Evolutionary conservation across 1,140 invertebrate species (phyloP), one percentile per base, ranked within the genome.

Genomic region (Augochlora pura): DNA sequence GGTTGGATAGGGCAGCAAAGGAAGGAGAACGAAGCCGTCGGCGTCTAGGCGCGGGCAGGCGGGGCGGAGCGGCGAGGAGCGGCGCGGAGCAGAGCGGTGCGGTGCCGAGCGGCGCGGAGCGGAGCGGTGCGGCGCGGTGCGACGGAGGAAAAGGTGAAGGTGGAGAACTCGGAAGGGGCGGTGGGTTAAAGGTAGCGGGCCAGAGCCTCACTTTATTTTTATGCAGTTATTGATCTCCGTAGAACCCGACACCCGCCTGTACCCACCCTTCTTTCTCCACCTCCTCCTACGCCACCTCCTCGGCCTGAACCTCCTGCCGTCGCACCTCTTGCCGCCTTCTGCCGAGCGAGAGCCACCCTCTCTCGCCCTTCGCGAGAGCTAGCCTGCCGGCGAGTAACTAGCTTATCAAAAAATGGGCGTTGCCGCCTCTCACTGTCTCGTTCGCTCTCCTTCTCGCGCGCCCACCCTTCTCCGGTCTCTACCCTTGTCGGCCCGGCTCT

Each of bases 361-460:
- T 85, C 84, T 77, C 82, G 83, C 86, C 87, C 84, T 81, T 87
- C 80, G 85, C 85, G 87, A 86, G 85, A 84, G 88, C 87, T 86
- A 74, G 65, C 67, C 78, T 88, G 91, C 89, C 88, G 90, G 89
- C 81, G 90, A 91, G 91, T 92, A 93, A 93, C 92, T 92, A 93
- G 92, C 92, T 93, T 93, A 93, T 93, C 92, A 93, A 92, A 93
- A 93, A 93, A 92, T 93, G 92, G 92, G 92, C 92, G 92, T 93
- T 93, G 91, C 92, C 91, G 87, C 87, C 90, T 86, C 83, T 89
- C 86, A 89, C 88, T 91, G 88, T 89, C 82, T 88, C 82, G 76
- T 77, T 87, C 80, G 64, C 42, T 89, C 89, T 87, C 88, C 87
- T 85, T 87, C 85, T 82, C 71, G 39, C 42, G 64, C 67, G 27